Percentiles rank a stretch among this genome's conserved stretches.
Evolutionary conservation across 2,797 vertebrate genomes (phyloP).

Genomic region (Cichlasoma orientale): DNA sequence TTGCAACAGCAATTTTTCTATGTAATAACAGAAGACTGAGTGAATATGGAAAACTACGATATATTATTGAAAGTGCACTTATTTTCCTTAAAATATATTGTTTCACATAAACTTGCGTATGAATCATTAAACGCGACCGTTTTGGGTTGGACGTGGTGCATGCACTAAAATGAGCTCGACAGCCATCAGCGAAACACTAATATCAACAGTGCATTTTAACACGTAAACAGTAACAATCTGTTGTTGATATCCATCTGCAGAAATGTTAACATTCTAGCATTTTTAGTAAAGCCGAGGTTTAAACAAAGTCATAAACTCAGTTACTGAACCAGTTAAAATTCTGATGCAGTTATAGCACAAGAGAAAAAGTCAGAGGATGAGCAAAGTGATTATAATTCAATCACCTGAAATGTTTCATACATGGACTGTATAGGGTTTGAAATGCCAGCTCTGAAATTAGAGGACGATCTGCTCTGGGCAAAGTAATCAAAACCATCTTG

Average conservation of each 20-base stretch:
- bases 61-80: background rate
- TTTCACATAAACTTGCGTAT: background rate
- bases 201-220: background rate
- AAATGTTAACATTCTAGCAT: background rate
- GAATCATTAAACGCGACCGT: background rate
- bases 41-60: background rate
- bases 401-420: background rate
- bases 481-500: background rate
- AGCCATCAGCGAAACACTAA: background rate
- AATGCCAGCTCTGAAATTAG: background rate
- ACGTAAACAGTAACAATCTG: background rate
- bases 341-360: background rate
- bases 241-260: background rate
- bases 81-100: background rate
- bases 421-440: background rate
- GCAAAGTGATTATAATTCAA: background rate
- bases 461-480: background rate
- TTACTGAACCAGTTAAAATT: background rate
- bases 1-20: background rate
- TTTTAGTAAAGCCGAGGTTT: background rate
- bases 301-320: fast-evolving
- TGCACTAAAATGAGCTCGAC: background rate
- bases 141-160: background rate
- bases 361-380: background rate
- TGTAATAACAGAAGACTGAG: background rate